A percentile compares a stretch with the other conserved stretches of the same genome.
phyloP scores from a whole-genome alignment of 2,113 vertebrate species.

The Ochotona princeps region DNA sequence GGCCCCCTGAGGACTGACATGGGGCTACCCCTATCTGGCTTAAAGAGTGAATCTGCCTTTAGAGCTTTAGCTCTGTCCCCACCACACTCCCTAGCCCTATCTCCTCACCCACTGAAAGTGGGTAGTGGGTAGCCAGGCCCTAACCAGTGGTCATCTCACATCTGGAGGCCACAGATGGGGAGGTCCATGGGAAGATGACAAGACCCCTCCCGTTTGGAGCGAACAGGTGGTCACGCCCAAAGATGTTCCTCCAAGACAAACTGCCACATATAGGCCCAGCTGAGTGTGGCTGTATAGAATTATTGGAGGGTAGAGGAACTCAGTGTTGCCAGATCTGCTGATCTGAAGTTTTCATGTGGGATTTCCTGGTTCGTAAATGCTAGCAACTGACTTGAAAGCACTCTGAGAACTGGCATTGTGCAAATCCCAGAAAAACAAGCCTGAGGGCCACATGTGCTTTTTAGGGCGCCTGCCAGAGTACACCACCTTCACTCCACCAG shows the following conservation, averaged over 20 bases:
- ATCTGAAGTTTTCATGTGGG: slow-evolving; percentile 33
- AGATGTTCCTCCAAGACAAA: neutral
- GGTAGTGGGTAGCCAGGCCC: neutral
- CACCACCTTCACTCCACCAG: accelerated
- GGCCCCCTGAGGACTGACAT: neutral
- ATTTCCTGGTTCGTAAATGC: slow-evolving; percentile 38
- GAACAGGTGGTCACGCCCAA: neutral
- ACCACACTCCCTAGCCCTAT: neutral
- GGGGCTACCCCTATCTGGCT: neutral
- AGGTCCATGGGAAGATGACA: neutral
- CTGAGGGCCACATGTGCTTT: neutral
- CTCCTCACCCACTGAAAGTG: neutral
- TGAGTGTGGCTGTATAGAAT: neutral
- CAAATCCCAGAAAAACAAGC: neutral
- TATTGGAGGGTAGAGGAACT: neutral
- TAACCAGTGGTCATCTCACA: neutral
- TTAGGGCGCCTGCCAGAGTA: neutral
- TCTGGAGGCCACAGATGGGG: neutral
- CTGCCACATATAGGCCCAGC: neutral
- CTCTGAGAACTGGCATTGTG: neutral
- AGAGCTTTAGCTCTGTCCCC: neutral
- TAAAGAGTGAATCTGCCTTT: neutral
- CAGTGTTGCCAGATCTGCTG: neutral
- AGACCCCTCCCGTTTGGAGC: neutral
- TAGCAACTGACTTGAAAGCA: slow-evolving; percentile 49